A percentile compares a stretch with the other conserved stretches of the same genome.
Conservation (phyloP, 64 coral and sea anemone species). For the Montipora sp. region DNA sequence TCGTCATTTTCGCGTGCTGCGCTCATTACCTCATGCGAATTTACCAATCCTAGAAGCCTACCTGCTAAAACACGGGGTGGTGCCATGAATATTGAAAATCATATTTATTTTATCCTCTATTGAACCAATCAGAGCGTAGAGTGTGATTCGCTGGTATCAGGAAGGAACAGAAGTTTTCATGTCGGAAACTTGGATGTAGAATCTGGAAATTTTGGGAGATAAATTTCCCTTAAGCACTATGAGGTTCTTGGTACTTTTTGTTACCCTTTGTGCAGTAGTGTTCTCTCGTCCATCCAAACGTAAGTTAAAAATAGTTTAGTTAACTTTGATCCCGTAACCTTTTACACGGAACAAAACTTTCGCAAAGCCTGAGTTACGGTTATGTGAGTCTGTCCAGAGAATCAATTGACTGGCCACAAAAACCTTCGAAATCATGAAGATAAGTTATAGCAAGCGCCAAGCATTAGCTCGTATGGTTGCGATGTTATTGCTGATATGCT, state of each 20-base stretch:
- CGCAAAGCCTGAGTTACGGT: not conserved
- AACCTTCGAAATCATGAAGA: not conserved
- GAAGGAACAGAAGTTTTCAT: conserved; percentile 44
- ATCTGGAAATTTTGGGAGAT: conserved; percentile 27
- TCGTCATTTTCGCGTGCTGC: conserved; percentile 55
- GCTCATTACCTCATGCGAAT: conserved; percentile 68
- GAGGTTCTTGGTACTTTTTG: conserved; percentile 19
- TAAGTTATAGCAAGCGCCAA: not conserved
- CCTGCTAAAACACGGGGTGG: conserved; percentile 49
- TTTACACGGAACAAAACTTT: not conserved
- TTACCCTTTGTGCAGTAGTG: conserved; percentile 43
- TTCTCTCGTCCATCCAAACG: conserved; percentile 54
- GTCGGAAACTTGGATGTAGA: conserved; percentile 63
- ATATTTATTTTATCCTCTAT: conserved; percentile 18
- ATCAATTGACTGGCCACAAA: not conserved
- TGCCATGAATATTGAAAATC: conserved; percentile 68
- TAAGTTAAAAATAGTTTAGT: conserved; percentile 19
- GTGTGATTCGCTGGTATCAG: conserved; percentile 38
- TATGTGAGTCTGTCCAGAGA: not conserved
- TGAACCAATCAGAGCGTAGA: conserved; percentile 73
- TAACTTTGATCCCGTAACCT: not conserved
- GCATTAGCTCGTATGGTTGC: not conserved
- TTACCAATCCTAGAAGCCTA: conserved; percentile 45
- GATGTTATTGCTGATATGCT: not conserved
- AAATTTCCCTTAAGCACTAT: conserved; percentile 44